Conservation (phyloP, 1,140 invertebrate species). For the Atta cephalotes region DNA sequence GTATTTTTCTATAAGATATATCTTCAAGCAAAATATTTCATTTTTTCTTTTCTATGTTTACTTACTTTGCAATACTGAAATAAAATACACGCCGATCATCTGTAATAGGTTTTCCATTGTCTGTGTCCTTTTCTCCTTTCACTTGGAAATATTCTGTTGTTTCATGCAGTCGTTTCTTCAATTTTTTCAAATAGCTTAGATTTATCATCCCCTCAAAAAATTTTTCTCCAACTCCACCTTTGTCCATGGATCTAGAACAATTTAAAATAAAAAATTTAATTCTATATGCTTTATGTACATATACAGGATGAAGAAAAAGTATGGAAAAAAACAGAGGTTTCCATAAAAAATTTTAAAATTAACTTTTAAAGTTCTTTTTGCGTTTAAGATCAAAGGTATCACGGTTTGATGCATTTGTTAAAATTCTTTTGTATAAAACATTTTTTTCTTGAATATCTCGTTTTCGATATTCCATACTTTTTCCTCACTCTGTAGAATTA, state of each 20-base stretch:
- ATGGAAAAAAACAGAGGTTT: no score
- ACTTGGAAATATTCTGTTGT: slow-evolving; percentile 88
- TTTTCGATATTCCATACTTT: no score
- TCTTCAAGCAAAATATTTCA: background rate
- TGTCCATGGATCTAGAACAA: slow-evolving; percentile 81
- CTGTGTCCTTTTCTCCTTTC: slow-evolving; percentile 81
- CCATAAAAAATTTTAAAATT: no score
- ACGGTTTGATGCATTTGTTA: no score
- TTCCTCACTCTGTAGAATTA: background rate
- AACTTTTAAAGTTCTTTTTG: no score
- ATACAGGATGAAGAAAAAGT: no score
- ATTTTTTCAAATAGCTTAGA: slow-evolving; percentile 90
- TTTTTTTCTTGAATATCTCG: no score
- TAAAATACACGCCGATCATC: slow-evolving; percentile 84
- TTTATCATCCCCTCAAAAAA: slow-evolving; percentile 93
- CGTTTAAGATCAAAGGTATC: no score
- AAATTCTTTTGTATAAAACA: no score
- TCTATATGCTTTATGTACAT: background rate
- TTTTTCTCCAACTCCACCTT: slow-evolving; percentile 90
- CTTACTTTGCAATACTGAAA: slow-evolving; percentile 81
- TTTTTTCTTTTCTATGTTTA: background rate
- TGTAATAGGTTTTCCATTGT: slow-evolving; percentile 81
- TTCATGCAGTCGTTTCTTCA: slow-evolving; percentile 91
- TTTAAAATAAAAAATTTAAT: slow-evolving; percentile 62
- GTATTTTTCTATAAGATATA: slow-evolving; percentile 7